These are phyloP conservation scores for Suricata suricatta DNA, from an alignment of 2,113 vertebrate species.

Conservation along the genomic window DNA sequence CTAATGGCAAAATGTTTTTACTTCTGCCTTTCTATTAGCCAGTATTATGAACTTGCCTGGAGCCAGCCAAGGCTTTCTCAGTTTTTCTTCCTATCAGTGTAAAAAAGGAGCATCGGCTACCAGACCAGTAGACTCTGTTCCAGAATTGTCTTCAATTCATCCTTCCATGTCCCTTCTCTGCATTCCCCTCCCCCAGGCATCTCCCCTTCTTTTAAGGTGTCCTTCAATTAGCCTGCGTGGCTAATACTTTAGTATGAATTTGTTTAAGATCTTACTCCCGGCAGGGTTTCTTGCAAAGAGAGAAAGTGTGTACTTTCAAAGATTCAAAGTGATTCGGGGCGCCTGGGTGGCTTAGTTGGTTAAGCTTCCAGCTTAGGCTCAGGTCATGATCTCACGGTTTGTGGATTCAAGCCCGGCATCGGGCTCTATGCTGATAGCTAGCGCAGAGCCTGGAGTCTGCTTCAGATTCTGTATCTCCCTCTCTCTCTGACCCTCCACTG, in stretches of 20 bases:
- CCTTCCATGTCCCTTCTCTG: background rate
- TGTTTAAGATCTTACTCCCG: background rate
- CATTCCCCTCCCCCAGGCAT: background rate
- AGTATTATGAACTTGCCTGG: background rate
- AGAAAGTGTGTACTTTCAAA: background rate
- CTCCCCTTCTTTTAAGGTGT: background rate
- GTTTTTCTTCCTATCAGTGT: background rate
- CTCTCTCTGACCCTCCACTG: too few species aligned
- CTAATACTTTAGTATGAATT: background rate
- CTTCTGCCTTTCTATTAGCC: background rate
- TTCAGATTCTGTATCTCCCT: too few species aligned
- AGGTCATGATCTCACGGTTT: too few species aligned
- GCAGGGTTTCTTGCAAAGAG: background rate
- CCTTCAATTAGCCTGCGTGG: background rate
- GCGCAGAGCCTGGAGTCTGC: too few species aligned
- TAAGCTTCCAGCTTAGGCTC: too few species aligned
- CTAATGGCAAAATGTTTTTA: background rate
- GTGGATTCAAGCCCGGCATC: too few species aligned
- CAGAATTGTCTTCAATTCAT: background rate
- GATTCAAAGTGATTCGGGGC: too few species aligned
- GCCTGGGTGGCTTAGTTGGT: too few species aligned
- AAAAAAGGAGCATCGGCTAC: background rate
- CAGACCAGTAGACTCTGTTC: background rate
- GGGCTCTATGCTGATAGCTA: too few species aligned
- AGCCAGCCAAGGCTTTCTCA: background rate